Conservation (phyloP, 2,888 invertebrate species). For the Acrocera orbiculus region DNA sequence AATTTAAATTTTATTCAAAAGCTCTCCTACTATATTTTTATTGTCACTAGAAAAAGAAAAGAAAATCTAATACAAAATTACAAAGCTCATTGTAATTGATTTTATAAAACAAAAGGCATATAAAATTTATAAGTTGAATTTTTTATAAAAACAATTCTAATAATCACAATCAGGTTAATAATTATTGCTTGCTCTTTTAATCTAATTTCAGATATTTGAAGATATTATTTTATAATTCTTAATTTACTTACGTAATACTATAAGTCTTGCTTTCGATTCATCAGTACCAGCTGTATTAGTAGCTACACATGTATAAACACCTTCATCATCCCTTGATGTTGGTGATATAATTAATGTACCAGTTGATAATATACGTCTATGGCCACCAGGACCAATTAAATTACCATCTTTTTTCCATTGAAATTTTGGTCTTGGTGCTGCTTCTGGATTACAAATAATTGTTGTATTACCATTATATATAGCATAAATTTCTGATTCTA, state of each 20-base stretch:
- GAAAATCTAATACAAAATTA: conserved; percentile 4
- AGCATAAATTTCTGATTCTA: conserved; percentile 80
- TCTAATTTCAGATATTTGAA: too few relatives aligned
- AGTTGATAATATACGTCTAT: conserved; percentile 61
- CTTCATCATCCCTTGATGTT: conserved; percentile 74
- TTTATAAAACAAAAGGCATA: not conserved
- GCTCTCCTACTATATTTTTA: too few relatives aligned
- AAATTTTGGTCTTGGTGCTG: conserved; percentile 76
- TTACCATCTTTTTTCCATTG: conserved; percentile 81
- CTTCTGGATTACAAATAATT: conserved; percentile 81
- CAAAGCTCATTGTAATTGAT: not conserved
- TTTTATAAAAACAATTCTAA: too few relatives aligned
- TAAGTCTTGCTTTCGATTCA: conserved; percentile 63
- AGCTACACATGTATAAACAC: conserved; percentile 69
- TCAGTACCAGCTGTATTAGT: conserved; percentile 74
- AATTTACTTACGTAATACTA: conserved; percentile 51
- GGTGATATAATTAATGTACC: conserved; percentile 76
- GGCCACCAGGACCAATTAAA: conserved; percentile 55
- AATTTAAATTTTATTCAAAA: too few relatives aligned
- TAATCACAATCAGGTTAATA: too few relatives aligned
- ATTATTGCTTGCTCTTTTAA: too few relatives aligned
- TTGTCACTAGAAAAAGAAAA: conserved; percentile 16
- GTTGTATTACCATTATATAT: conserved; percentile 83
- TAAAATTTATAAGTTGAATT: too few relatives aligned
- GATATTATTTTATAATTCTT: not conserved